A percentile compares a stretch with the other conserved stretches of the same genome.
phyloP scores from a whole-genome alignment of 2,888 invertebrate species.

The Diarsia rubi region DNA sequence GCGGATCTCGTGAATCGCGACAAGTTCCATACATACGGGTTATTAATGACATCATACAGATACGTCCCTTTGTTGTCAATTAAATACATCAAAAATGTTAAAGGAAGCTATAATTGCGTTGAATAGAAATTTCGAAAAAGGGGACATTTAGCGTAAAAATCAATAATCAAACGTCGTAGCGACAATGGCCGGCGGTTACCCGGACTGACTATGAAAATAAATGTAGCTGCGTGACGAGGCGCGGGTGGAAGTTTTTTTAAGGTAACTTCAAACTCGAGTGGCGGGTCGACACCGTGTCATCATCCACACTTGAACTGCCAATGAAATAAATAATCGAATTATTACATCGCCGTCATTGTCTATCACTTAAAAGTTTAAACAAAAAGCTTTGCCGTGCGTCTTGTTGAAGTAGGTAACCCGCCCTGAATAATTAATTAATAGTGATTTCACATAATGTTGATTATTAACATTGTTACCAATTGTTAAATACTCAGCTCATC shows the following conservation, averaged over 20 bases:
- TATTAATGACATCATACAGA: constrained; percentile 88
- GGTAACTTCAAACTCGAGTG: constrained; percentile 79
- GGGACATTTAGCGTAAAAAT: constrained; percentile 90
- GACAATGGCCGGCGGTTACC: constrained; percentile 88
- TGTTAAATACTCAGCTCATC: too few species aligned
- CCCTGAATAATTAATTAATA: not conserved
- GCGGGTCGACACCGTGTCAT: constrained; percentile 78
- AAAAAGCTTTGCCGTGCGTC: not conserved
- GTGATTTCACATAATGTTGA: too few species aligned
- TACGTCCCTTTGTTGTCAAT: constrained; percentile 80
- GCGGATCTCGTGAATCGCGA: constrained; percentile 78
- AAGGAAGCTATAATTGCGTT: constrained; percentile 87
- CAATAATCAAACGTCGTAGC: constrained; percentile 87
- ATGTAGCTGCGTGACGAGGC: constrained; percentile 85
- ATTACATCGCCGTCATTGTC: not conserved
- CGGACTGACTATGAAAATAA: constrained; percentile 89
- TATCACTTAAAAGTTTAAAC: not conserved
- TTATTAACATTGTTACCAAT: too few species aligned
- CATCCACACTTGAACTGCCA: constrained; percentile 65
- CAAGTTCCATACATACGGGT: constrained; percentile 87
- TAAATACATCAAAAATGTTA: constrained; percentile 84
- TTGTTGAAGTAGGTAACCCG: not conserved
- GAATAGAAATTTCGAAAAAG: constrained; percentile 86
- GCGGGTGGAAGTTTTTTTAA: constrained; percentile 88
- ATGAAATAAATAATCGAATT: constrained; percentile 53